phyloP scores from a whole-genome alignment of 2,888 invertebrate genomes.

The Leucoma salicis region DNA sequence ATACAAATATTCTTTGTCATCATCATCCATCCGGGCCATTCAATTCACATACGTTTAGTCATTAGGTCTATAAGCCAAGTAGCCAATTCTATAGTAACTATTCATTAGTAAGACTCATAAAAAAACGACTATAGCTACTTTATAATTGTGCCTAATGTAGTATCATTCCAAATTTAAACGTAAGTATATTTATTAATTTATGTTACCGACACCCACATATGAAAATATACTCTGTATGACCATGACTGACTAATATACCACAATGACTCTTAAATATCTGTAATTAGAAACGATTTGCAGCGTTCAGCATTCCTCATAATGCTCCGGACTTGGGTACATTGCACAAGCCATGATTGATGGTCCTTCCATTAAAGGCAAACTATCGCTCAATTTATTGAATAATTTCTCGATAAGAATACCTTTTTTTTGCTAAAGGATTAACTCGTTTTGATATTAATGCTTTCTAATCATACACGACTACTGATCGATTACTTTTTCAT shows the following conservation, averaged over 20 bases:
- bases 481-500: constrained; percentile 41
- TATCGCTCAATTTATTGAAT: constrained; percentile 48
- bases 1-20: too few species aligned
- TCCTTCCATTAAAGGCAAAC: constrained; percentile 34
- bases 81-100: too few species aligned
- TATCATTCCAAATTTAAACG: too few species aligned
- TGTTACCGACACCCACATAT: constrained; percentile 42
- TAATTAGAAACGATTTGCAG: constrained; percentile 76
- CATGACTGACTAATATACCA: constrained; percentile 56
- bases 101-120: too few species aligned
- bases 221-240: constrained; percentile 47
- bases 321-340: constrained; percentile 45
- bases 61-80: too few species aligned
- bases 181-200: constrained; percentile 1
- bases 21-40: too few species aligned
- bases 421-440: constrained; percentile 66
- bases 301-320: constrained; percentile 61
- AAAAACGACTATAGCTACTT: too few species aligned
- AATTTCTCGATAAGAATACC: constrained; percentile 49
- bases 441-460: constrained; percentile 47
- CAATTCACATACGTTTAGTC: too few species aligned
- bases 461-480: constrained; percentile 39
- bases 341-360: constrained; percentile 75
- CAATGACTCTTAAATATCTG: constrained; percentile 75
- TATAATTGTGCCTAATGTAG: too few species aligned